phyloP scores from a whole-genome alignment of 1,140 invertebrate genomes.

The Papilio helenus region DNA sequence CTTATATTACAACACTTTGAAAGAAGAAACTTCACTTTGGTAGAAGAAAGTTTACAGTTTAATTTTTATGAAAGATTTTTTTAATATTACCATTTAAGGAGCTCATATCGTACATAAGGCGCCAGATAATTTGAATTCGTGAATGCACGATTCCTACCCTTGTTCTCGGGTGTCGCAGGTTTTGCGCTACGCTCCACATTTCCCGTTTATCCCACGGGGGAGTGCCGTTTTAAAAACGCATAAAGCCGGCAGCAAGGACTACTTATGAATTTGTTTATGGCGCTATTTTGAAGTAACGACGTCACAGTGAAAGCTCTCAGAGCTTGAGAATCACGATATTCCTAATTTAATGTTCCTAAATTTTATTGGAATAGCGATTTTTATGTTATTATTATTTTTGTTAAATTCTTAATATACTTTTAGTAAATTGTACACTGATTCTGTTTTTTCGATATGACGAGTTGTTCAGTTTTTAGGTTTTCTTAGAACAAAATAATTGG shows the following conservation, averaged over 20 bases:
- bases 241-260: constrained; percentile 74
- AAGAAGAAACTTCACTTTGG: too few species aligned
- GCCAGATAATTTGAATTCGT: constrained; percentile 50
- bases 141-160: constrained; percentile 50
- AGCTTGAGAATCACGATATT: constrained; percentile 65
- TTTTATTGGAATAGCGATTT: constrained; percentile 52
- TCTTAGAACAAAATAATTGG: too few species aligned
- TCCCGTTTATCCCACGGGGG: constrained; percentile 62
- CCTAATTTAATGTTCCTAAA: constrained; percentile 64
- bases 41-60: not conserved
- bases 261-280: constrained; percentile 83
- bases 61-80: not conserved
- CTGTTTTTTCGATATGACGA: too few species aligned
- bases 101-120: constrained; percentile 30
- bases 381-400: not conserved
- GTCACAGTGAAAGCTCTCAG: constrained; percentile 56
- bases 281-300: constrained; percentile 65
- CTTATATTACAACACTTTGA: not conserved
- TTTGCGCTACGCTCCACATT: constrained; percentile 76
- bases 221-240: constrained; percentile 75
- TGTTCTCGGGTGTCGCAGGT: constrained; percentile 66
- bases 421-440: not conserved
- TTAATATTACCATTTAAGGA: constrained; percentile 6
- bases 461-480: too few species aligned
- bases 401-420: not conserved